phyloP scores from a whole-genome alignment of 2,113 vertebrate genomes.

The Sminthopsis crassicaudata region DNA sequence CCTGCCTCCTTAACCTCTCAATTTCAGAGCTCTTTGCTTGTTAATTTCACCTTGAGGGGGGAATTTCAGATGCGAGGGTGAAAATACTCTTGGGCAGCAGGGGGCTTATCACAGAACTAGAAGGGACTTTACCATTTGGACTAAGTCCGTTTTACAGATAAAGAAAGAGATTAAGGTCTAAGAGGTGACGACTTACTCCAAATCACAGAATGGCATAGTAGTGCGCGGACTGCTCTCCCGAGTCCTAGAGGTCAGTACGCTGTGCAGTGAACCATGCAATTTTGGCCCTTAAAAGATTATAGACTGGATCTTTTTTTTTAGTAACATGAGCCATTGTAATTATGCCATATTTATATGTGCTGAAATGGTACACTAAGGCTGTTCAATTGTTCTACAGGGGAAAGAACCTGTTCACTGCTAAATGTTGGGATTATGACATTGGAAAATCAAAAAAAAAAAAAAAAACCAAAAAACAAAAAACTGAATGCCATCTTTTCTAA shows the following conservation, averaged over 20 bases:
- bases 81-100: not conserved
- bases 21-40: not conserved
- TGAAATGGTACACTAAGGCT: not conserved
- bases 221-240: not conserved
- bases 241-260: not conserved
- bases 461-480: too few relatives aligned
- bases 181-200: not conserved
- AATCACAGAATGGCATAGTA: not conserved
- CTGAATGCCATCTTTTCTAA: constrained; percentile 14
- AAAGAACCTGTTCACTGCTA: not conserved
- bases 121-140: not conserved
- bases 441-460: not conserved
- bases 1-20: not conserved
- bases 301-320: not conserved
- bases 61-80: not conserved
- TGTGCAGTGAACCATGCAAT: not conserved
- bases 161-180: not conserved
- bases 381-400: not conserved
- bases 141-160: not conserved
- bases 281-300: not conserved
- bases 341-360: not conserved
- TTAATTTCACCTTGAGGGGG: not conserved
- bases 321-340: not conserved
- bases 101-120: not conserved
- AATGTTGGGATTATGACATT: constrained; percentile 27